phyloP scores from a whole-genome alignment of 2,888 invertebrate genomes.

The Adelphocoris suturalis region DNA sequence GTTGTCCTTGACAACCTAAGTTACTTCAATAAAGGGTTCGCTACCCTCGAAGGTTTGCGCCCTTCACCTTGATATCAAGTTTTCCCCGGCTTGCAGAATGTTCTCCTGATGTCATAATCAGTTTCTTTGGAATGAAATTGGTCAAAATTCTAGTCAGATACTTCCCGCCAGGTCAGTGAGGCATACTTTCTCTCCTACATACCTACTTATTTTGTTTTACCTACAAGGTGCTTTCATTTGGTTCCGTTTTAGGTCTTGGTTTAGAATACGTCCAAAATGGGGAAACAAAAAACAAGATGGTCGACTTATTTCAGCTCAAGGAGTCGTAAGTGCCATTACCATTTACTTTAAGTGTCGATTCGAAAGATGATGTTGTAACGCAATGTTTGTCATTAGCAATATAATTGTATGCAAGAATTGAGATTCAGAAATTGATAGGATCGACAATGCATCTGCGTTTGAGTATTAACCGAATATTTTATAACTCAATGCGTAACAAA shows the following conservation, averaged over 20 bases:
- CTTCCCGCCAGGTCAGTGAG: constrained; percentile 84
- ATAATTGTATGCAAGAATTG: too few relatives aligned
- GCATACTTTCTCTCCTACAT: not conserved
- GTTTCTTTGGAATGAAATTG: constrained; percentile 81
- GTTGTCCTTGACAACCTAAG: constrained; percentile 66
- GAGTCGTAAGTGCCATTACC: constrained; percentile 49
- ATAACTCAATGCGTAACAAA: too few relatives aligned
- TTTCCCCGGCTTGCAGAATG: not conserved
- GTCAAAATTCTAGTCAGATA: constrained; percentile 86
- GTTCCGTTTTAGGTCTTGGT: constrained; percentile 80
- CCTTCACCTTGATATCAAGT: constrained; percentile 17
- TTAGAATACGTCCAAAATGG: constrained; percentile 83
- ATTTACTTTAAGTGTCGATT: too few relatives aligned
- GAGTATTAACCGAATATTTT: too few relatives aligned
- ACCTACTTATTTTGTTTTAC: constrained; percentile 22
- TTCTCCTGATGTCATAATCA: not conserved
- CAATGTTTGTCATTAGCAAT: too few relatives aligned
- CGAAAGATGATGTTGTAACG: too few relatives aligned
- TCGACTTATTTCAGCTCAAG: constrained; percentile 81
- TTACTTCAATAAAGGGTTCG: constrained; percentile 67
- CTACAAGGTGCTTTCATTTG: not conserved
- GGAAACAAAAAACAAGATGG: constrained; percentile 82
- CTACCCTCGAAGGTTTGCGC: not conserved
- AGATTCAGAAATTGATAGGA: too few relatives aligned
- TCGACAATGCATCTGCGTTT: too few relatives aligned